phyloP scores from a whole-genome alignment of 2,113 vertebrate species.

The Benitochromis conjunctus region DNA sequence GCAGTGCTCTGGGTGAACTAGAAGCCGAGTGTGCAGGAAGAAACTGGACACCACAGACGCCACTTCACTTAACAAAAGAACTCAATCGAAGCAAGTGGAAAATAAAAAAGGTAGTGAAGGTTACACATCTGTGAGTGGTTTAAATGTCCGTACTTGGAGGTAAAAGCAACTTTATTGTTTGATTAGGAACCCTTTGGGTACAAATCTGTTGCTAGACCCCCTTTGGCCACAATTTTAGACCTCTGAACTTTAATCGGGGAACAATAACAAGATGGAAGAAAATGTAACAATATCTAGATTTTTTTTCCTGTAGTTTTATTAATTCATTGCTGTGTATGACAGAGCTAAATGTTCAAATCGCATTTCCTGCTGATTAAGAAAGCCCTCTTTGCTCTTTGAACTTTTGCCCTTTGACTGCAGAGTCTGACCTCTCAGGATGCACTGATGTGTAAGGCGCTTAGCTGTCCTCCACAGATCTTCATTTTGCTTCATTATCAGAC shows the following conservation, averaged over 20 bases:
- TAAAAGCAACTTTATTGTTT: not conserved
- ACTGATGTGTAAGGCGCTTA: not conserved
- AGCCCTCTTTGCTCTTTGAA: conserved; percentile 7
- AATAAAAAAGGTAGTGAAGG: conserved; percentile 54
- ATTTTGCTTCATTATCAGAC: conserved; percentile 73
- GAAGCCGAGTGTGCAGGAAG: conserved; percentile 64
- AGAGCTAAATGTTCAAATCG: not conserved
- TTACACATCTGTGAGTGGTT: not conserved
- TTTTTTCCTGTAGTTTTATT: not conserved
- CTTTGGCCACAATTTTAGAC: not conserved
- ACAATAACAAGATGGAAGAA: not conserved
- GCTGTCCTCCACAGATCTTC: conserved; percentile 40
- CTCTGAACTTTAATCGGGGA: not conserved
- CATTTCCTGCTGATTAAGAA: not conserved
- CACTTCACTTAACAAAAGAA: conserved; percentile 60
- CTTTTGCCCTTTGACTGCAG: conserved; percentile 45
- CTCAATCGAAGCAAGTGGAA: conserved; percentile 56
- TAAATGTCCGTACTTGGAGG: not conserved
- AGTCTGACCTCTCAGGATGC: conserved; percentile 11
- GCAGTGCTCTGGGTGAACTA: conserved; percentile 66
- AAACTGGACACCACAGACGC: conserved; percentile 55
- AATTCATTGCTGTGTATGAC: not conserved
- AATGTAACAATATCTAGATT: not conserved
- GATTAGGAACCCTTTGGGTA: not conserved
- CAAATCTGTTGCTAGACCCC: not conserved